Conservation (phyloP, 2,888 invertebrate species). For the Pammene fasciana region DNA sequence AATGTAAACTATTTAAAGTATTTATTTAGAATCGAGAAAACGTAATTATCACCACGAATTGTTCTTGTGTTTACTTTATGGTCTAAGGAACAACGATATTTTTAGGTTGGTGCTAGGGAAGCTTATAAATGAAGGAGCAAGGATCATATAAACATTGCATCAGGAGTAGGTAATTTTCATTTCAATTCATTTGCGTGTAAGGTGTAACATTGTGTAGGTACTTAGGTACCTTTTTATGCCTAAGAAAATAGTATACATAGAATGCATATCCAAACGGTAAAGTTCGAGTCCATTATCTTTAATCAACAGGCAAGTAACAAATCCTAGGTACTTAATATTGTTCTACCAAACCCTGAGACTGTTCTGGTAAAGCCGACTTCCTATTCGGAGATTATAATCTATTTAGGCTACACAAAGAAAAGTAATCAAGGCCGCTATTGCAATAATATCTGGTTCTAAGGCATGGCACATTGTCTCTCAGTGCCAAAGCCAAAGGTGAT, state of each 20-base stretch:
- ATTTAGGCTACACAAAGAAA: slow-evolving; percentile 28
- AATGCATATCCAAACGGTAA: neutral
- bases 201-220: no score
- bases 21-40: no score
- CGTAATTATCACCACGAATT: no score
- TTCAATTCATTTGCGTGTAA: no score
- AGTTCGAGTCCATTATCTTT: neutral
- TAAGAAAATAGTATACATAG: no score
- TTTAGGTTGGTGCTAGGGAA: no score
- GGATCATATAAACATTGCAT: no score
- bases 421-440: slow-evolving; percentile 30
- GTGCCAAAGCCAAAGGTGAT: neutral
- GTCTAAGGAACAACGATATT: no score
- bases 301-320: neutral
- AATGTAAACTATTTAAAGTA: no score
- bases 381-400: slow-evolving; percentile 33
- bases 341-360: slow-evolving; percentile 14
- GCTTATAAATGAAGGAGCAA: no score
- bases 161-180: no score
- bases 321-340: neutral
- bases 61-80: no score
- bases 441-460: slow-evolving; percentile 30
- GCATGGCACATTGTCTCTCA: slow-evolving; percentile 5
- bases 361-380: slow-evolving; percentile 17
- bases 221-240: neutral